Base-by-base conservation (phyloP, 2,888 invertebrate genomes). In the Drosophila prolongata region DNA sequence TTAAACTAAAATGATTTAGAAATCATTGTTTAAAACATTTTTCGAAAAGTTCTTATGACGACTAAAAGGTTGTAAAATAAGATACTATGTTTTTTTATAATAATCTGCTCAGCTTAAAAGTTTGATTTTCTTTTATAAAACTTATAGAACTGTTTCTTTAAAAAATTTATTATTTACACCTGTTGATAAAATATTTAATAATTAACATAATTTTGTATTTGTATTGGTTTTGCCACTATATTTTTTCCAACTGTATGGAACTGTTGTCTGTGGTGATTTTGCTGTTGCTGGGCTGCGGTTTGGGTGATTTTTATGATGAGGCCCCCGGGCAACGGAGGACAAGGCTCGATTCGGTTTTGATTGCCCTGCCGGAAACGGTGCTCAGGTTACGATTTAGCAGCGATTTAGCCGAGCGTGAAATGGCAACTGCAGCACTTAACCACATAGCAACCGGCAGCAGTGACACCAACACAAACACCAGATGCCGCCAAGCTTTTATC, bases 271-370 rank as follows among this genome's bases (percentile, higher is more conserved):
- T 30, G 34, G 34, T 59, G 37, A 13, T 42, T 47, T 27, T 64
- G 65, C 54, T 54, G 52, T 38, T 67, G 46, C 47, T 47, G 60
- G 58, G 55, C 78, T 85, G 86, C 72, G 82, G 80, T 78, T 83
- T 79, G 61, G 77, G 77, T 79, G 78, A 82, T 79, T 82, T 77
- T 80, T 83, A 82, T 82, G 80, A 85, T 71, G 82, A 66, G 69
- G 65, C 79, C 77, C 75, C 74, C 53, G 61, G 80, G 82, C 78
- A 65, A 49, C 70, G 56, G 40, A 52, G 53, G 37, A 44, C 65
- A 62, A 49, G 53, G 38, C 72, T 73, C 70, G 54, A 61, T 50
- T 54, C 55, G 75, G 68, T 64, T 85, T 80, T 82, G 80, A 85
- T 80, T 82, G 77, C 83, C 58, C 73, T 67, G 86, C 86, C 82